Conservation (phyloP, 2,888 invertebrate species). For the Spisula solida region DNA sequence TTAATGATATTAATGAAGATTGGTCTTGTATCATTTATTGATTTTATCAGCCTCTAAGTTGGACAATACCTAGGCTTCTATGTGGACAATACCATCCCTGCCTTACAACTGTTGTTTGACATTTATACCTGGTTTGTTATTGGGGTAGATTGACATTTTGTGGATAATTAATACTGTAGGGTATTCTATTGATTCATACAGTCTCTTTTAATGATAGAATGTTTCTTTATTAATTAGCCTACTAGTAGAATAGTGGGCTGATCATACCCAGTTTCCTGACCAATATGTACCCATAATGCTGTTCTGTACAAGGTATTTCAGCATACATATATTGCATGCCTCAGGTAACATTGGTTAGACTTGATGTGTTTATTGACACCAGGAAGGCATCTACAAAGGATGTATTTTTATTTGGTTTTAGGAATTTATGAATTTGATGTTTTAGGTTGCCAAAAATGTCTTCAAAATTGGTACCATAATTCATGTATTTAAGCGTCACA, state of each 20-base stretch:
- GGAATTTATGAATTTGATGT: too few relatives aligned
- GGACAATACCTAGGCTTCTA: not conserved
- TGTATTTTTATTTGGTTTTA: too few relatives aligned
- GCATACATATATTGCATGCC: too few relatives aligned
- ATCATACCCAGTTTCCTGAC: not conserved
- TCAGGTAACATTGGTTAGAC: too few relatives aligned
- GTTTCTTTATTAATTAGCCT: not conserved
- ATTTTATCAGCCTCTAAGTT: not conserved
- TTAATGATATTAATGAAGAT: slow-evolving; percentile 3
- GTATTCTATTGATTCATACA: not conserved
- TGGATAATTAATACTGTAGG: not conserved
- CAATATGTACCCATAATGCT: too few relatives aligned
- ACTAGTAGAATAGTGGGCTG: not conserved
- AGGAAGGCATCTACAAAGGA: too few relatives aligned
- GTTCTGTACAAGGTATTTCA: too few relatives aligned
- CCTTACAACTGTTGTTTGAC: not conserved
- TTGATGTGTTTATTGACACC: too few relatives aligned
- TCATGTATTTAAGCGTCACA: not conserved
- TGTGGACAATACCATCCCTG: not conserved
- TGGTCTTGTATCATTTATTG: slow-evolving; percentile 9
- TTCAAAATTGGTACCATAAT: too few relatives aligned
- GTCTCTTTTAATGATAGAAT: not conserved
- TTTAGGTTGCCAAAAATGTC: too few relatives aligned
- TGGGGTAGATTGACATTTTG: not conserved
- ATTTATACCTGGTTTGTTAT: not conserved